These are phyloP conservation scores for Pelvicachromis taeniatus DNA, from an alignment of 2,113 vertebrate species.

Conservation along the genomic window DNA sequence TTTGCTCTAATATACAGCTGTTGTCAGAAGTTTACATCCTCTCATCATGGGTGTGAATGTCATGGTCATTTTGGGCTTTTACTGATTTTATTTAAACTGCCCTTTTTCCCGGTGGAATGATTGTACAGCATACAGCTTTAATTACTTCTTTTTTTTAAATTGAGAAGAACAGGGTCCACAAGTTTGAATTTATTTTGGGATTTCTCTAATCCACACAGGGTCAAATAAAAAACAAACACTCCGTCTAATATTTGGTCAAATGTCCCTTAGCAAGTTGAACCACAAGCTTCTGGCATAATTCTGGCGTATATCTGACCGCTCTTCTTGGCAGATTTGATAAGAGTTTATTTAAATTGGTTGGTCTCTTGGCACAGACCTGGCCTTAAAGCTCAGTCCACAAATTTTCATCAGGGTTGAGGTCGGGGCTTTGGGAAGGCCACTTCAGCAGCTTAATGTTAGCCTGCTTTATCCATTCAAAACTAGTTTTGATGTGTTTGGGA, in stretches of 20 bases:
- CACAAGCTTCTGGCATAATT: background rate
- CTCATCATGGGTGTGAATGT: background rate
- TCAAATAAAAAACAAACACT: background rate
- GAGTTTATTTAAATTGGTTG: no score
- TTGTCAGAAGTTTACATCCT: background rate
- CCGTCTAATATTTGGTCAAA: background rate
- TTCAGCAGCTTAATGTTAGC: no score
- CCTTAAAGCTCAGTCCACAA: no score
- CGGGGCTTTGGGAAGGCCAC: no score
- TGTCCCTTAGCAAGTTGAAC: background rate
- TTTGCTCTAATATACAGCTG: background rate
- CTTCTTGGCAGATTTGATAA: no score
- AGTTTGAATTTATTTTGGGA: background rate
- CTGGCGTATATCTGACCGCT: no score
- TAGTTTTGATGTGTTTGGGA: no score
- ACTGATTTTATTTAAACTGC: background rate
- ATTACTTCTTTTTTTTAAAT: fast-evolving
- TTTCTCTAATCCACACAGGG: background rate
- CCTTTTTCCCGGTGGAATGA: background rate
- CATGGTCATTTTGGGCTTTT: background rate
- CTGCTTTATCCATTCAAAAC: no score
- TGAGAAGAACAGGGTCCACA: background rate
- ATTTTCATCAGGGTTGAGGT: no score
- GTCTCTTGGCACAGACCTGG: no score
- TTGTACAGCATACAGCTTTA: background rate